A percentile compares a stretch with the other conserved stretches of the same genome.
Evolutionary conservation across 2,888 invertebrate genomes (phyloP).

Genomic region (Itoplectis maculator): DNA sequence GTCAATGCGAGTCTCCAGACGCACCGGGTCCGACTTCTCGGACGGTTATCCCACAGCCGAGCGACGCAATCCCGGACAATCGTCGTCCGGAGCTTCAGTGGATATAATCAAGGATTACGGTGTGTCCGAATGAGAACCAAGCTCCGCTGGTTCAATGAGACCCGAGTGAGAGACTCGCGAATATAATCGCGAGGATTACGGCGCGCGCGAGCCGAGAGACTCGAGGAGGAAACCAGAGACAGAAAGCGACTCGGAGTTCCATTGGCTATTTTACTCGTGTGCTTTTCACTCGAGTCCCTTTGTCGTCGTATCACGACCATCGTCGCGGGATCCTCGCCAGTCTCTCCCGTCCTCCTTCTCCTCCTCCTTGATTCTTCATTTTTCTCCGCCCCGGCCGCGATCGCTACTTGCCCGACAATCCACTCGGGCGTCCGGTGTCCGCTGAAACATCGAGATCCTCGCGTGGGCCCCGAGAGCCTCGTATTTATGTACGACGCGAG

Average conservation of each 20-base stretch:
- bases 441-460: constrained; percentile 17
- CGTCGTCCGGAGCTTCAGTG: constrained; percentile 23
- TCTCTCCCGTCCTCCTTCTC: constrained; percentile 13
- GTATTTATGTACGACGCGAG: constrained; percentile 48
- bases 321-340: background rate
- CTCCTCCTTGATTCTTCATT: constrained; percentile 2
- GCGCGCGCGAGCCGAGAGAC: background rate
- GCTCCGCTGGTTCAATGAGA: background rate
- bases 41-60: constrained; percentile 44
- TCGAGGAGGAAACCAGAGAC: background rate
- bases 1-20: background rate
- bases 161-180: constrained; percentile 15
- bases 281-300: constrained; percentile 34
- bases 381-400: background rate
- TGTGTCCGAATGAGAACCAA: constrained; percentile 12
- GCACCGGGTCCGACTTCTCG: background rate
- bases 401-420: constrained; percentile 36
- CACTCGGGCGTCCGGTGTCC: constrained; percentile 34
- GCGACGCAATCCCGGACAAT: constrained; percentile 51
- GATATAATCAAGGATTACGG: constrained; percentile 54
- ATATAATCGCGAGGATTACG: constrained; percentile 48
- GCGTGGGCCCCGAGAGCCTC: constrained; percentile 49
- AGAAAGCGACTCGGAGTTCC: constrained; percentile 4
- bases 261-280: background rate
- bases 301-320: constrained; percentile 42